phyloP scores from a whole-genome alignment of 2,888 invertebrate genomes.

The Drosophila kuntzei region DNA sequence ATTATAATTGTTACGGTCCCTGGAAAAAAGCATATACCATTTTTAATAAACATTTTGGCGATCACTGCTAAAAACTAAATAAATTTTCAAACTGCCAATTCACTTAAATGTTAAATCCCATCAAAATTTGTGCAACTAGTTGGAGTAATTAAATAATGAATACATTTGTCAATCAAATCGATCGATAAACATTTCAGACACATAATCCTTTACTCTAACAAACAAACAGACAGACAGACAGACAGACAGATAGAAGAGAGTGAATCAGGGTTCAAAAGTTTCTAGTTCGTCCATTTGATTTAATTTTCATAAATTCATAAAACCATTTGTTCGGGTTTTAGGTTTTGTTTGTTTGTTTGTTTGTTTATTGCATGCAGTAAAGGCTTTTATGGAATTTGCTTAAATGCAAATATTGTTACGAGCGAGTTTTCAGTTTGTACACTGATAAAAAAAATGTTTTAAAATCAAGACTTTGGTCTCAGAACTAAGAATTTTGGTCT shows the following conservation, averaged over 20 bases:
- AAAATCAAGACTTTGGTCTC: no score
- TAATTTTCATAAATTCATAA: constrained; percentile 57
- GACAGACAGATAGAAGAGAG: background rate
- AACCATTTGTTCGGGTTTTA: constrained; percentile 37
- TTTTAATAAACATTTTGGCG: no score
- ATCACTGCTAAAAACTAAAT: background rate
- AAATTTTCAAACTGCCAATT: constrained; percentile 2
- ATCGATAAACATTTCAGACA: constrained; percentile 31
- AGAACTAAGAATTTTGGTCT: no score
- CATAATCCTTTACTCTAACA: background rate
- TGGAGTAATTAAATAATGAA: constrained; percentile 28
- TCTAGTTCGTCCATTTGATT: constrained; percentile 55
- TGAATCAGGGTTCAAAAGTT: constrained; percentile 23
- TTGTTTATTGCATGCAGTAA: constrained; percentile 7
- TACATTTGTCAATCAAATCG: constrained; percentile 13
- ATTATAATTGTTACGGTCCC: no score
- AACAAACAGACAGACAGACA: constrained; percentile 3
- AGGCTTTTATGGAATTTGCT: constrained; percentile 42
- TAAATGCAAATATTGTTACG: constrained; percentile 48
- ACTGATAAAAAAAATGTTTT: no score
- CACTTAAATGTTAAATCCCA: background rate
- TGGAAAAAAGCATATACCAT: no score
- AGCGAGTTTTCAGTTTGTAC: constrained; percentile 24
- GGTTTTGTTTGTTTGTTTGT: constrained; percentile 5
- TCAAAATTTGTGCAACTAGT: constrained; percentile 11